Evolutionary conservation across 2,888 invertebrate species (phyloP), one percentile per base, ranked within the genome.

Genomic region (Drosophila koepferae): DNA sequence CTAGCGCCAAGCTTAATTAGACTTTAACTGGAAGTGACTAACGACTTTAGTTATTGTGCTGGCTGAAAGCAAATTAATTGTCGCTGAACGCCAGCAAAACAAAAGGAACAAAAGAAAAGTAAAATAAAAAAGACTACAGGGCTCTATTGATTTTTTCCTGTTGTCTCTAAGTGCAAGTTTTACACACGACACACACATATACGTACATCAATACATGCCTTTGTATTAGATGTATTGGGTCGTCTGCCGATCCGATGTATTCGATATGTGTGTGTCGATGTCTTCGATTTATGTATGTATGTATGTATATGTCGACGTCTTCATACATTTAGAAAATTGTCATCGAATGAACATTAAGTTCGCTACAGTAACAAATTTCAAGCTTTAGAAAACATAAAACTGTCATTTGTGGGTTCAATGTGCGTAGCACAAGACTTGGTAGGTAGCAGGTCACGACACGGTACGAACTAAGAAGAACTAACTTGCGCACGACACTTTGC

Each of bases 11-110:
- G 85, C 87, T 82, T 86, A 86, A 89, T 89, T 86, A 84, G 74
- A 73, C 82, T 84, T 89, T 87, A 86, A 80, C 85, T 86, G 87
- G 87, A 89, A 86, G 85, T 86, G 85, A 82, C 85, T 87, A 86
- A 86, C 77, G 85, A 87, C 89, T 86, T 77, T 74, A 77, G 62
- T 58, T 63, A 60, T 61, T 65, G 67, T 69, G 63, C 49, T 48
- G 69, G 65, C 72, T 77, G 68, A 78, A 71, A 74, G 73, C 72
- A 76, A 76, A 89, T 89, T 86, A 86, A 86, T 86, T 86, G 90
- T 85, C 89, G 71, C 76, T 75, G 84, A 72, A 86, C 56, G 65
- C n/a, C 48, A 54, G 53, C 55, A 65, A 59, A 67, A 62, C 82
- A 71, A 81, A 66, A 69, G 63, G 58, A 63, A 74, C 51, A 83